Conservation (phyloP, 1,140 invertebrate species). For the Hesperophylax magnus region DNA sequence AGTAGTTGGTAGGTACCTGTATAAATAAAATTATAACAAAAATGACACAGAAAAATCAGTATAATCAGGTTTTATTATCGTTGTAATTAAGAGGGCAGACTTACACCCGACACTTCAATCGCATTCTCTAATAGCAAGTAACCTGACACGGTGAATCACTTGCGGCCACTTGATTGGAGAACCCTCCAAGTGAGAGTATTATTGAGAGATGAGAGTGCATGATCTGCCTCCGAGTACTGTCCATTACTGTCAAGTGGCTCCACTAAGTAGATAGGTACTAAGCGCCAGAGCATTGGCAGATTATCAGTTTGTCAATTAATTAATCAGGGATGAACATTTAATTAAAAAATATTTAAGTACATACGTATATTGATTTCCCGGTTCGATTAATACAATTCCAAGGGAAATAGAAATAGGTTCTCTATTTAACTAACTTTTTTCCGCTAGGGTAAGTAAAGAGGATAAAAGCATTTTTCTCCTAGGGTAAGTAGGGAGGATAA, state of each 20-base stretch:
- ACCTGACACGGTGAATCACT: slow-evolving; percentile 4
- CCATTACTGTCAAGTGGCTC: slow-evolving; percentile 4
- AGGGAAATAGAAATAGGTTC: no score
- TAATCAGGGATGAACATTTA: no score
- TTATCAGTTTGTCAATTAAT: not conserved
- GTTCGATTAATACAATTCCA: no score
- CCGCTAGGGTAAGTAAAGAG: no score
- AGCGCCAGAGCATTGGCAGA: not conserved
- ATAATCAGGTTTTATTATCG: not conserved
- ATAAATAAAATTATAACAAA: no score
- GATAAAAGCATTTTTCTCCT: no score
- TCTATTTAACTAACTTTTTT: no score
- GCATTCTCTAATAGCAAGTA: not conserved
- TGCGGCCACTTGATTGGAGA: slow-evolving; percentile 1
- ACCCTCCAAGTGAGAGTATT: not conserved
- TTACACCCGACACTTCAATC: slow-evolving; percentile 1
- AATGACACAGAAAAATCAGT: not conserved
- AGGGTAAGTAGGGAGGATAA: no score
- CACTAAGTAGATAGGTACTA: not conserved
- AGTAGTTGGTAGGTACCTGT: no score
- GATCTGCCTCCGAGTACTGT: not conserved
- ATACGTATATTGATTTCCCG: no score
- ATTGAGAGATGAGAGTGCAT: no score
- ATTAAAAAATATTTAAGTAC: no score
- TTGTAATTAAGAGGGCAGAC: not conserved